These are phyloP conservation scores for Yasuhikotakia modesta DNA, from an alignment of 2,797 vertebrate species.

Conservation along the genomic window DNA sequence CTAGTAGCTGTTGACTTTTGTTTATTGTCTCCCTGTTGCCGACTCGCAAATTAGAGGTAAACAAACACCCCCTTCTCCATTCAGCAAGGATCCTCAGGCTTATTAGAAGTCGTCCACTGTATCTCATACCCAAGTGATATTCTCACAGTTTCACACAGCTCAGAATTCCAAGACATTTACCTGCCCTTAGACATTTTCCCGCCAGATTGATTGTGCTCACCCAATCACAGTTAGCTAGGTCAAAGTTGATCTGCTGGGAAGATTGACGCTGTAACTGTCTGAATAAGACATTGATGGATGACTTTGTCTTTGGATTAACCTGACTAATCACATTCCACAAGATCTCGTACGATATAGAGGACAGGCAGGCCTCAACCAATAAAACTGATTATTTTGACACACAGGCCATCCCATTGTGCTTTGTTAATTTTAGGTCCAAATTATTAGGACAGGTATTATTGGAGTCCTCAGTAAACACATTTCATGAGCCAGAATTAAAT, in stretches of 20 bases:
- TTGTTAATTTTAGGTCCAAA: slow-evolving; percentile 51
- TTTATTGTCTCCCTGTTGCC: slow-evolving; percentile 50
- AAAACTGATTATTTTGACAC: slow-evolving; percentile 39
- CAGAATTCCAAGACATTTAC: not conserved
- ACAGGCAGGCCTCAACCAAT: slow-evolving; percentile 57
- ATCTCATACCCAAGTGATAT: slow-evolving; percentile 22
- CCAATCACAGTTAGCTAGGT: slow-evolving; percentile 12
- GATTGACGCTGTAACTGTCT: slow-evolving; percentile 3
- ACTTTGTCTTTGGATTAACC: slow-evolving; percentile 22
- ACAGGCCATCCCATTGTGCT: slow-evolving; percentile 45
- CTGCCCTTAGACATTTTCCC: not conserved
- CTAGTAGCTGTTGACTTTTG: slow-evolving; percentile 40
- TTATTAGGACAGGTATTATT: slow-evolving; percentile 25
- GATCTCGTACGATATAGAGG: slow-evolving; percentile 48
- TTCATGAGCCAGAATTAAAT: not conserved
- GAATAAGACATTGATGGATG: not conserved
- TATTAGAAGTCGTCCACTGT: not conserved
- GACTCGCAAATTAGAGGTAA: slow-evolving; percentile 49
- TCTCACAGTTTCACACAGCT: slow-evolving; percentile 4
- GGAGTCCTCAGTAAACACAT: slow-evolving; percentile 27
- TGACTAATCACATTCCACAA: slow-evolving; percentile 52
- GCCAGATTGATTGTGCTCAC: not conserved
- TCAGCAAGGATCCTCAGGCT: not conserved
- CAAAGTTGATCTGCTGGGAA: slow-evolving; percentile 4
- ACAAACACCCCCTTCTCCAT: slow-evolving; percentile 20